Evolutionary conservation across 2,113 vertebrate species (phyloP), one percentile per base, ranked within the genome.

Genomic region (Amphiprion percula): DNA sequence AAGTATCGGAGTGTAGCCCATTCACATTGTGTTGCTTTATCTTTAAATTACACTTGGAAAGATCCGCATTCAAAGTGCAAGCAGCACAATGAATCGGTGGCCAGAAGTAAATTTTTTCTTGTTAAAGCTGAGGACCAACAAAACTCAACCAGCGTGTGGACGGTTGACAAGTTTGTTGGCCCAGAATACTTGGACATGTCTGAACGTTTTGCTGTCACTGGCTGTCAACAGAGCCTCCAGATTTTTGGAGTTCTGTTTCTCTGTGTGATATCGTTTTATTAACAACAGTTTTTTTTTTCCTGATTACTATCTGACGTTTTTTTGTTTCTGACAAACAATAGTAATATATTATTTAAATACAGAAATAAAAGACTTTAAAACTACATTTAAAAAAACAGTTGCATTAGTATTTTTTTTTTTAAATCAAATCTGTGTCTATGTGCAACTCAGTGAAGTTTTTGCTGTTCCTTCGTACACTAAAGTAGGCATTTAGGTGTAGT

Each of bases 41-140:
- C 23, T 85, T 82, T 74, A 55, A 86, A 84, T 77, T 60, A 30
- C 39, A 24, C 39, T 28, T 39, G n/a, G 33, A 68, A 77, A 33
- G 15, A 47, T 77, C 74, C 52, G 23, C 62, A 73, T 73, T 78
- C 17, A 75, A 46, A 19, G 47, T 68, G 68, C 55, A 54, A 78
- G 66, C 23, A 23, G 49, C 37, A 59, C 19, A 68, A 63, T 77
- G 69, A 49, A 61, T 59, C 59, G 58, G 33, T 0, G 0, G 53
- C 37, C 26, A 54, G 47, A 30, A 69, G 26, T 68, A 14, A 30
- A 5, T 30, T 44, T 50, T 19, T 79, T 80, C 56, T 6, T 67
- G 19, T 52, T 71, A 28, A 62, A 70, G 21, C 59, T 53, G 63
- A 54, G 9, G 53, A 73, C 21, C 17, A 76, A 33, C 39, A 70